Evolutionary conservation across 2,797 vertebrate genomes (phyloP).

Genomic region (Halcyon chelicuti): DNA sequence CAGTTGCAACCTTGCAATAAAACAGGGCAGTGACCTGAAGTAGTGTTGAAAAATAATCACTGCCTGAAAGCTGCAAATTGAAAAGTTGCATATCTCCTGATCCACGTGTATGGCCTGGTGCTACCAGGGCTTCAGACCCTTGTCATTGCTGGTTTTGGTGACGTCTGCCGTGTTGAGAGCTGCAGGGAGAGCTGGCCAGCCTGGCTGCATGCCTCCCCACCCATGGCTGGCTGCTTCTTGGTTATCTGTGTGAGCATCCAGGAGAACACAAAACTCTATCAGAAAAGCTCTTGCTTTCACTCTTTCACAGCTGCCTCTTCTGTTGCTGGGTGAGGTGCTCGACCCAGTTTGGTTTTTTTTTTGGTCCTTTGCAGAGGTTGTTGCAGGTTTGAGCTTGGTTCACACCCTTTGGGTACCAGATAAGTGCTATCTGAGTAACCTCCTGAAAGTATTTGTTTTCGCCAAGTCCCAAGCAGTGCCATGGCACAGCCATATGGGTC

Average conservation of each 20-base stretch:
- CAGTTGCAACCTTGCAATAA: not conserved
- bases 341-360: not conserved
- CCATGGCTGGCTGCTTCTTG: no score
- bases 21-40: not conserved
- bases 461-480: not conserved
- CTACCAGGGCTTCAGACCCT: not conserved
- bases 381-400: not conserved
- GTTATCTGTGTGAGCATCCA: rapidly evolving
- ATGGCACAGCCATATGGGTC: rapidly evolving
- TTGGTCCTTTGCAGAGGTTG: not conserved
- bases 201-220: not conserved
- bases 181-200: not conserved
- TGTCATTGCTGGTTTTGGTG: not conserved
- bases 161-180: no score
- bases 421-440: not conserved
- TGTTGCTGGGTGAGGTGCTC: not conserved
- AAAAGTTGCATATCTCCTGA: not conserved
- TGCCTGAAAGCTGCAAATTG: not conserved
- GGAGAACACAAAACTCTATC: not conserved
- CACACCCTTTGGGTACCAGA: not conserved
- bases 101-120: rapidly evolving
- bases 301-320: not conserved
- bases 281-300: not conserved
- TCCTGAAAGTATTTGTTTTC: not conserved
- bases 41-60: not conserved